Evolutionary conservation across 2,113 vertebrate species (phyloP), one percentile per base, ranked within the genome.

Genomic region (Glaucomys volans): DNA sequence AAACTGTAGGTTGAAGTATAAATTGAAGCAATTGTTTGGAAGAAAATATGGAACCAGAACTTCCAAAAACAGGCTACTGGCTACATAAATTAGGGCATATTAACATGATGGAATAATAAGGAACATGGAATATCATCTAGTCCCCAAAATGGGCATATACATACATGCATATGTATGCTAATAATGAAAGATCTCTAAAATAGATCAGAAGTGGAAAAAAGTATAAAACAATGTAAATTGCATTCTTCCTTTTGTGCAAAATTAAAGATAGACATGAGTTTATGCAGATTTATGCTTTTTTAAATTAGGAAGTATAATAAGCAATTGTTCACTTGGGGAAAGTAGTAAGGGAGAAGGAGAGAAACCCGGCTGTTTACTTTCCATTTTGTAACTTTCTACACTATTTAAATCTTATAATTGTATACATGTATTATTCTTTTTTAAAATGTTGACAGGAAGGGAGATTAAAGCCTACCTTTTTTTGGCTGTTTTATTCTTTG

Each of bases 211-310:
- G 52, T 80, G 37, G 37, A 75, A 89, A 95, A 82, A 74, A n/a
- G 5, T 90, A 89, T 72, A 91, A 96, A 96, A 76, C 62, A 91
- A 95, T 93, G 93, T 96, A 91, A 96, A 91, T 94, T 87, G 17
- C 77, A 85, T 84, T 64, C 62, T 91, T 35, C 62, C 57, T 95
- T 94, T 95, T 94, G 44, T 94, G 47, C 91, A 87, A 91, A 96
- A 97, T 96, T 97, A 91, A 97, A 95, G 87, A 95, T 92, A 91
- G 37, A 93, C 90, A 47, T 79, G 90, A 87, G 91, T 94, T 96
- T 94, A 94, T 96, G 93, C 62, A 97, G 88, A 97, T 91, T 97
- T 95, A 96, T 95, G 94, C 84, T 92, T 95, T 97, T 97, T 94
- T 83, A 97, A 97, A 96, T 97, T 89, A 95, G 92, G 54, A 96